Conservation (phyloP, 2,888 invertebrate species). For the Listrodromus nycthemerus region DNA sequence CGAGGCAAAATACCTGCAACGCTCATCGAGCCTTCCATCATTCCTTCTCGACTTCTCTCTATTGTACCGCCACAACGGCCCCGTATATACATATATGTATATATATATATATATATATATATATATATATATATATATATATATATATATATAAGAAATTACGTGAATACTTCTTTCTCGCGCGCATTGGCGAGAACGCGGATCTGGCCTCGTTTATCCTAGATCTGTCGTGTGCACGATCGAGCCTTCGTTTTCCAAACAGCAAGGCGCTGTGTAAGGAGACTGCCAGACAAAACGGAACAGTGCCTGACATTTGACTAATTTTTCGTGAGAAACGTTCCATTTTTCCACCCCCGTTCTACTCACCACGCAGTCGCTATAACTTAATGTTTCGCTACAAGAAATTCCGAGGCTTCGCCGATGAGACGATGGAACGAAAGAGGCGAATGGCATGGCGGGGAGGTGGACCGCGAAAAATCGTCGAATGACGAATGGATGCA, state of each 20-base stretch:
- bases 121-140: not conserved
- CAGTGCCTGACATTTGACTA: not conserved
- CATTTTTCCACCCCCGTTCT: not conserved
- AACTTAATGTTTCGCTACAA: not conserved
- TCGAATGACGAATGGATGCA: slow-evolving; percentile 48
- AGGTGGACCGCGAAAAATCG: slow-evolving; percentile 29
- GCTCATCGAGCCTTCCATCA: no score
- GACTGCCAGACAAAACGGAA: not conserved
- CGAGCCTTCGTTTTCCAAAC: slow-evolving; percentile 15
- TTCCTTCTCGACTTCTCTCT: no score
- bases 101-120: slow-evolving; percentile 5
- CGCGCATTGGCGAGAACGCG: slow-evolving; percentile 57
- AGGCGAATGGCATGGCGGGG: not conserved
- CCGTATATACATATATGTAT: no score
- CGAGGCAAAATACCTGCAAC: no score
- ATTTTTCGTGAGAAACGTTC: not conserved
- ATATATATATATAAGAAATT: slow-evolving; percentile 48
- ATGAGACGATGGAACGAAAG: slow-evolving; percentile 4
- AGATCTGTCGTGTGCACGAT: slow-evolving; percentile 35
- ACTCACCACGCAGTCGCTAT: not conserved
- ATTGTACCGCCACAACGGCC: no score
- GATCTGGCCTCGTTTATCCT: slow-evolving; percentile 57
- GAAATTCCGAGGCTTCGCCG: not conserved
- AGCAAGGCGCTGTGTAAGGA: not conserved
- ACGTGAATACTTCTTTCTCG: slow-evolving; percentile 46